Evolutionary conservation across 2,113 vertebrate genomes (phyloP), one percentile per base, ranked within the genome.

Genomic region (Verasper variegatus): DNA sequence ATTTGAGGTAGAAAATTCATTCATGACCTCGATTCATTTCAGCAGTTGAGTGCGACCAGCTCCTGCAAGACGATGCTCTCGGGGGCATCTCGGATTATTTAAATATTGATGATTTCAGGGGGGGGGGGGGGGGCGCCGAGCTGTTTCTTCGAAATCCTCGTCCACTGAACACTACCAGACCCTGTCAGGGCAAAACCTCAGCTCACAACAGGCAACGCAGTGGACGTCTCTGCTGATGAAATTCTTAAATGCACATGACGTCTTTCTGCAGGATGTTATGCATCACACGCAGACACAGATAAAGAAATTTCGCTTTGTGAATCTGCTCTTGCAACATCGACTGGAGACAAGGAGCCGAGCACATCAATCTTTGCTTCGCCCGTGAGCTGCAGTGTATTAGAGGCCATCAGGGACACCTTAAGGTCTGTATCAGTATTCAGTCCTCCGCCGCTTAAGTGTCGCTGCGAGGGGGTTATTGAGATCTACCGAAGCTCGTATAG

Each of bases 91-190:
- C 21, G 42, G 37, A 81, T 82, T 78, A 74, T 84, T 91, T 67
- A 88, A 87, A 83, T 81, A 86, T 87, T 85, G 67, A 90, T 83
- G 6, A 84, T 84, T 86, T 80, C 54, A 17, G 58, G 64, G 42
- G 72, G 60, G 67, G 71, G 74, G 70, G 60, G 61, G 71, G 74
- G 55, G 71, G 54, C 70, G 31, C 55, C 49, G 80, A 66, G 80
- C 81, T 82, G 78, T 79, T 83, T 83, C 66, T 76, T 85, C 10
- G 35, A 83, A 82, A 82, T 55, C 71, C 45, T 61, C 61, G 10
- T 55, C 49, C 15, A 14, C 0, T 5, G 17, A 5, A 52, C 31
- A 31, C 31, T 7, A 31, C 20, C 20, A 47, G 27, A 54, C 45
- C 27, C 75, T 11, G 20, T 68, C 27, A 37, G 35, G 35, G 35